Conservation (phyloP, 2,113 vertebrate species). For the Circaetus cinerascens region DNA sequence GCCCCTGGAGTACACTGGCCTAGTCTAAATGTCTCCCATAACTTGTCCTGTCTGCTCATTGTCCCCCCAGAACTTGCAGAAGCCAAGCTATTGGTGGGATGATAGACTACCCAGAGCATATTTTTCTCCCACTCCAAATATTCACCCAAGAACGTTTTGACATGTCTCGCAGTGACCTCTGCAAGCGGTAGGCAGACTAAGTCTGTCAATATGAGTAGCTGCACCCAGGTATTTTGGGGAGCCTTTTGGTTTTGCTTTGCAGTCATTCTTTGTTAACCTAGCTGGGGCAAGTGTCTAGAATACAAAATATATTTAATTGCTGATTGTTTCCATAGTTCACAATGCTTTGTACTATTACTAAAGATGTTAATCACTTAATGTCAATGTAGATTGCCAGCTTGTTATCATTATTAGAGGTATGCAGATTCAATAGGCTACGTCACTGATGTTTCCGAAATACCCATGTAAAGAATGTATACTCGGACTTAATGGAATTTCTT, state of each 20-base stretch:
- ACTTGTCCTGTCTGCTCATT: not conserved
- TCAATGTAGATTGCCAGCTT: not conserved
- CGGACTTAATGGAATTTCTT: not conserved
- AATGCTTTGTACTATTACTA: not conserved
- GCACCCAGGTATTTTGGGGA: not conserved
- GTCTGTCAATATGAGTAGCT: not conserved
- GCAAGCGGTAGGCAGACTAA: accelerated
- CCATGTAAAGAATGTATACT: not conserved
- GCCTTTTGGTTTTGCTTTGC: not conserved
- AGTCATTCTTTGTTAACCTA: not conserved
- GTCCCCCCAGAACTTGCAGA: not conserved
- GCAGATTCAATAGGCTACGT: not conserved
- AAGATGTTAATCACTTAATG: not conserved
- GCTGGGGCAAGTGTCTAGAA: not conserved
- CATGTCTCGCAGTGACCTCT: accelerated
- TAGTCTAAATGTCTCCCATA: not conserved
- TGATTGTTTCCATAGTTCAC: not conserved
- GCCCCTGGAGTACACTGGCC: not conserved
- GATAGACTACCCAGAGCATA: not conserved
- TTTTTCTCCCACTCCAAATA: not conserved
- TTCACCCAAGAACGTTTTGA: not conserved
- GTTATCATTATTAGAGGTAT: not conserved
- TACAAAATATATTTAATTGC: not conserved
- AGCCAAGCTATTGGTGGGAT: not conserved
- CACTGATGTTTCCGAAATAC: not conserved